Conservation (phyloP, 2,797 vertebrate species). For the Anguilla obscura region DNA sequence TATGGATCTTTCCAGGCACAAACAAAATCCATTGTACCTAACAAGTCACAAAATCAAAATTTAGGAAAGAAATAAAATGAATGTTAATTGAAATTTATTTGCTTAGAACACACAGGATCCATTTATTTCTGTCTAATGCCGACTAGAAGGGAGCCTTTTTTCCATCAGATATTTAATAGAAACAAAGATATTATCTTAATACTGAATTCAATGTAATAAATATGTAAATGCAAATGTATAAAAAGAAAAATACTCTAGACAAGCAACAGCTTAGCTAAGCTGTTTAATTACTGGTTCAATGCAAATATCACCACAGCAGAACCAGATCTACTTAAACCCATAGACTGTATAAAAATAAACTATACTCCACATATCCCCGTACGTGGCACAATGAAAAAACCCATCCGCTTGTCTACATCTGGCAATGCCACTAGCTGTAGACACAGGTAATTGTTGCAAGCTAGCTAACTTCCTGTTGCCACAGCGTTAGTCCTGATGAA, state of each 20-base stretch:
- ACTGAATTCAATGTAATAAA: neutral
- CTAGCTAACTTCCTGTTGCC: conserved; percentile 3
- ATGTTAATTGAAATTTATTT: neutral
- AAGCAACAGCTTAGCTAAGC: neutral
- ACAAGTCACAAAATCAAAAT: neutral
- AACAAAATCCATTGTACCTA: neutral
- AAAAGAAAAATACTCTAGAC: neutral
- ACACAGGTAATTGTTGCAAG: neutral
- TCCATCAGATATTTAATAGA: neutral
- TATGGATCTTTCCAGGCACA: neutral
- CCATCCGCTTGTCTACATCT: neutral
- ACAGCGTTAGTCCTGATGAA: neutral
- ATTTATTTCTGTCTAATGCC: neutral
- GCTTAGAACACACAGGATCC: neutral
- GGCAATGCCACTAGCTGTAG: neutral
- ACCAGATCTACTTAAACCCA: neutral
- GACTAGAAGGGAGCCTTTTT: neutral
- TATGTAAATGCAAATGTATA: neutral
- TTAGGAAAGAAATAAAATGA: neutral
- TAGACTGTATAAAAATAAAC: neutral
- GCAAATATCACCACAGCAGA: neutral
- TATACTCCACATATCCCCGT: neutral
- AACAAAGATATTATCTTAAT: neutral
- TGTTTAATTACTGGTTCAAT: neutral
- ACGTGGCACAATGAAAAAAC: neutral